Evolutionary conservation across 2,888 invertebrate species (phyloP).

Genomic region (Seladonia tumulorum): DNA sequence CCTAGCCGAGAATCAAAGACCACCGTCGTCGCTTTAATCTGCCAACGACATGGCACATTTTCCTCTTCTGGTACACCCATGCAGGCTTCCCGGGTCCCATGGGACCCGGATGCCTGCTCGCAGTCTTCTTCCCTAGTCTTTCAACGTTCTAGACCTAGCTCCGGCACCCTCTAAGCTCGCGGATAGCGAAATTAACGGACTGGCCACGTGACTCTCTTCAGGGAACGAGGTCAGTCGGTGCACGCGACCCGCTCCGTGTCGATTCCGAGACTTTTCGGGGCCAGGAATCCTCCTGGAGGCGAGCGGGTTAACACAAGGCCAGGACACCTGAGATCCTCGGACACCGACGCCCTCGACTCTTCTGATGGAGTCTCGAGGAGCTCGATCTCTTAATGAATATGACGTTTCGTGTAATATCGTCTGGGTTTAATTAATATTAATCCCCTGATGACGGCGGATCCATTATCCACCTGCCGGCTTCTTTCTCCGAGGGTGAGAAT

Average conservation of each 20-base stretch:
- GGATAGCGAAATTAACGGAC: conserved; percentile 61
- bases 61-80: neutral
- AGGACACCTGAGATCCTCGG: conserved; percentile 27
- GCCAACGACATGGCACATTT: conserved; percentile 66
- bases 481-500: neutral
- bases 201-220: conserved; percentile 65
- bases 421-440: neutral
- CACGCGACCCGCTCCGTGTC: conserved; percentile 68
- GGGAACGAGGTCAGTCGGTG: conserved; percentile 66
- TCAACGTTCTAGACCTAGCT: neutral
- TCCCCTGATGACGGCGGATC: neutral
- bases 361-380: conserved; percentile 6
- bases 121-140: conserved; percentile 28
- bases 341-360: neutral
- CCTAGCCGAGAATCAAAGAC: conserved; percentile 71
- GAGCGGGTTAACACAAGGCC: conserved; percentile 13
- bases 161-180: neutral
- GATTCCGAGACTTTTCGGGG: conserved; percentile 62
- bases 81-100: neutral
- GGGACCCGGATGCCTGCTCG: neutral
- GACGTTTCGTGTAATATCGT: neutral
- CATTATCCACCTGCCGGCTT: neutral
- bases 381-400: neutral
- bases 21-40: conserved; percentile 70
- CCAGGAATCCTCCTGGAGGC: conserved; percentile 26